phyloP scores from a whole-genome alignment of 1,140 invertebrate genomes.

The Euglossa dilemma region DNA sequence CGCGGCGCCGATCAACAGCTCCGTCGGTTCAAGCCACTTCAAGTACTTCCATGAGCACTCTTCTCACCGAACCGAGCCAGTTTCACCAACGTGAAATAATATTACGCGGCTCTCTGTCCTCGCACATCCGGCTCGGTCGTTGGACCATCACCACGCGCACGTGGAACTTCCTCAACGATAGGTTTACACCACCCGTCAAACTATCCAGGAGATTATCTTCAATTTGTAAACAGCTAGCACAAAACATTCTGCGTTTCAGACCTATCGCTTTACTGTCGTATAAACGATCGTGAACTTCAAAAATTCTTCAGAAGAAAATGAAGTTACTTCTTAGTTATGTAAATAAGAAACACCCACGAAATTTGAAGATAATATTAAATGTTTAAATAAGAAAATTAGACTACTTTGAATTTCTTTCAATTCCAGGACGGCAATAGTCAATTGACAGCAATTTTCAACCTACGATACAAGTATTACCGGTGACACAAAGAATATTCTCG shows the following conservation, averaged over 20 bases:
- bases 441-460: no score
- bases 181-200: no score
- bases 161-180: background rate
- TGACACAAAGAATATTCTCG: no score
- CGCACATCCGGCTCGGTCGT: background rate
- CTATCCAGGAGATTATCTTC: no score
- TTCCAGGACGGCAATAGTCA: no score
- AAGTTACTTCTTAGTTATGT: background rate
- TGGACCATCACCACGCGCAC: background rate
- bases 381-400: no score
- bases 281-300: no score
- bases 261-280: no score
- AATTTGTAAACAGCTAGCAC: background rate
- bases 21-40: conserved; percentile 27
- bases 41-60: conserved; percentile 3
- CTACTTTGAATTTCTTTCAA: no score
- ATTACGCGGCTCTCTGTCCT: background rate
- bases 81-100: background rate
- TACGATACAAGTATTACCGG: no score
- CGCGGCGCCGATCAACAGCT: conserved; percentile 31
- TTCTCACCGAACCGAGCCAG: background rate
- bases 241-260: background rate
- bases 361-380: no score
- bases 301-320: no score
- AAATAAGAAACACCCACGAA: background rate